Evolutionary conservation across 2,113 vertebrate species (phyloP), one percentile per base, ranked within the genome.

Genomic region (Phyllostomus hastatus): DNA sequence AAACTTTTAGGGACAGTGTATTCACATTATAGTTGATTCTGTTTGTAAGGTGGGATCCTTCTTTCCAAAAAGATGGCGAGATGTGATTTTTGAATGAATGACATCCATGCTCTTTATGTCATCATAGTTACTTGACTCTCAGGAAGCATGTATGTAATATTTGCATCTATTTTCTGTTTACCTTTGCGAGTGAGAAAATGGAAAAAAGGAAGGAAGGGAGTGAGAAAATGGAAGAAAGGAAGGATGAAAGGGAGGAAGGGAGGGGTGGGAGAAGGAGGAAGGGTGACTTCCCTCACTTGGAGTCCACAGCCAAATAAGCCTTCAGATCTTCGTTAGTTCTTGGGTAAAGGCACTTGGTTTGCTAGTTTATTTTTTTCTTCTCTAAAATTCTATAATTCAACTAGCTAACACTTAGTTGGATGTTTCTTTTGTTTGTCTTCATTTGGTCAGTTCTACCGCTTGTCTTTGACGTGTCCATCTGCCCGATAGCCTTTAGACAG

Each of bases 351-450:
- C 28, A 35, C 2, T 64, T 78, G 35, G 6, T 31, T 88, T 78
- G 31, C 33, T 43, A n/a, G 16, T 61, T 38, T 43, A 8, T 10
- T 90, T 95, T 90, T 61, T 26, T 28, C 38, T 94, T 50, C n/a
- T 61, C 57, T 79, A 88, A 89, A 83, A 61, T 82, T 93, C 52
- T 84, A 0, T 84, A 43, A 87, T 67, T 88, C 26, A 66, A 6
- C 70, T 61, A 85, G 26, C 15, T 88, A 38, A 61, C 43, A 76
- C 81, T 75, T 43, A 43, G 38, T 61, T 89, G 54, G 35, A 38
- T 48, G 83, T 92, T 33, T 69, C 26, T 78, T 50, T 94, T 90
- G 35, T 95, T 88, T 94, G 31, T 86, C 76, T 88, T 94, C 35
- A n/a, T 85, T 95, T 75, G 88, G 67, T 78, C n/a, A 78, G 0